Evolutionary conservation across 1,140 invertebrate genomes (phyloP), one percentile per base, ranked within the genome.

Genomic region (Theocolax elegans): DNA sequence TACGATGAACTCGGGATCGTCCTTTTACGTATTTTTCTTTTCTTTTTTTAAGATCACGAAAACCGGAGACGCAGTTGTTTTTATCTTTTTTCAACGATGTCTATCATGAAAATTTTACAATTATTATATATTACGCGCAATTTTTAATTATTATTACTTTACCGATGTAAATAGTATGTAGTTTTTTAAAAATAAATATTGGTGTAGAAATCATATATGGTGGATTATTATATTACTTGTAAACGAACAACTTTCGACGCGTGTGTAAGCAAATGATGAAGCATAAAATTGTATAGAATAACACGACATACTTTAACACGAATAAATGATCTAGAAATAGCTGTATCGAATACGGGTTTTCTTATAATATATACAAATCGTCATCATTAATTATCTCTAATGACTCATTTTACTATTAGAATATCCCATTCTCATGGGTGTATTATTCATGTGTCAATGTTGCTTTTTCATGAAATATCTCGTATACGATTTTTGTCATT

Each of bases 311-410:
- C 21, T 9, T 51, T 25, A 51, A 51, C 49, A 51, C 25, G 23
- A 51, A 51, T 51, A 27, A 27, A 51, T 29, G 49, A 29, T 29
- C 25, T 51, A 8, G 29, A 29, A 51, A 29, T 27, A 51, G 8
- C 17, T 29, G 21, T 29, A n/a, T 25, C 49, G 3, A 29, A 25
- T 15, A 13, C 8, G 25, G 25, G 25, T 27, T 51, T 49, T n/a
- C 13, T 1, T 8, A 8, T 13, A 15, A 51, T 27, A 51, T 51
- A 51, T 51, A n/a, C n/a, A n/a, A n/a, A n/a, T 27, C 29, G 25
- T 27, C 49, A 29, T 51, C 23, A 51, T 51, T 51, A 51, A 51
- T 51, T 51, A 27, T 44, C 19, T 44, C 42, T 51, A 29, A 23
- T 29, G 25, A 51, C 25, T 51, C 49, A 51, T 51, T 51, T 46